Conservation (phyloP, 2,113 vertebrate genomes). For the Taurulus bubalis region DNA sequence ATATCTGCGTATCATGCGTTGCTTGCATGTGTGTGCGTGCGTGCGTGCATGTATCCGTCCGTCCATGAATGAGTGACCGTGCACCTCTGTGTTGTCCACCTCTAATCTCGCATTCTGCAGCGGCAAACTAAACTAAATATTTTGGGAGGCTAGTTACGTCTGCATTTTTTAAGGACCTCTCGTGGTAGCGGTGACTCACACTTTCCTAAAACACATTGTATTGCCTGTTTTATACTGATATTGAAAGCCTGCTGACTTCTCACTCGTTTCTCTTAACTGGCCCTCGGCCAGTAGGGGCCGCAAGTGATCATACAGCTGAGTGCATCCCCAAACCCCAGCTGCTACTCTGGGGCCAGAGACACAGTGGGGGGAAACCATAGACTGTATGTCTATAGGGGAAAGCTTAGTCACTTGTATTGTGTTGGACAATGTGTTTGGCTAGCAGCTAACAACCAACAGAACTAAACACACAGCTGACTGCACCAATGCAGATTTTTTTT, state of each 20-base stretch:
- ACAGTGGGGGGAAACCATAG: neutral
- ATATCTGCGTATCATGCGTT: neutral
- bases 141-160: neutral
- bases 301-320: neutral
- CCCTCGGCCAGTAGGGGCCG: neutral
- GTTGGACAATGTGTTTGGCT: neutral
- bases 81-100: neutral
- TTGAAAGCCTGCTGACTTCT: neutral
- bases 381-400: neutral
- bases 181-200: neutral
- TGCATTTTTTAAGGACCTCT: neutral
- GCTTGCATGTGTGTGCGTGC: too few relatives aligned
- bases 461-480: neutral
- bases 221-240: neutral
- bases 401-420: neutral
- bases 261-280: neutral
- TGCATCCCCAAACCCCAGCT: neutral
- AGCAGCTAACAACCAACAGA: neutral
- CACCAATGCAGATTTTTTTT: neutral
- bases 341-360: neutral
- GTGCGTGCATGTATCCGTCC: too few relatives aligned
- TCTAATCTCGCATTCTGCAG: neutral
- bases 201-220: neutral
- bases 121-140: neutral
- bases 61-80: neutral